Percentiles rank a stretch among this genome's conserved stretches.
These are phyloP conservation scores for Tribolium castaneum DNA, from an alignment of 1,140 invertebrate genomes.

Conservation along the genomic window DNA sequence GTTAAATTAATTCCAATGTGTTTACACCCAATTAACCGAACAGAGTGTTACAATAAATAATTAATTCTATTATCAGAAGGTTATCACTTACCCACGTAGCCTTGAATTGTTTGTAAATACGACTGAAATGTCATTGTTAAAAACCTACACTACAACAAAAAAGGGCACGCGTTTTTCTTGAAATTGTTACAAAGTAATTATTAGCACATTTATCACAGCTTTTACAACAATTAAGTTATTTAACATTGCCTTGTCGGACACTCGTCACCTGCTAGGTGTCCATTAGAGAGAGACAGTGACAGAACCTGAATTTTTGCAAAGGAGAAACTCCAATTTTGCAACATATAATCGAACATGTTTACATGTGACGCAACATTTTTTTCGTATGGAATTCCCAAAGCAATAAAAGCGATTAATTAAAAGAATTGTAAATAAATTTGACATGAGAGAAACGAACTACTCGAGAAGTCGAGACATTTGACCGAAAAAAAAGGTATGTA, in stretches of 20 bases:
- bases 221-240: neutral
- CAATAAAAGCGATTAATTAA: neutral
- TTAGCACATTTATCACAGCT: slow-evolving; percentile 5
- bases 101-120: slow-evolving; percentile 6
- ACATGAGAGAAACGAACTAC: neutral
- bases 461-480: neutral
- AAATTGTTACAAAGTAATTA: neutral
- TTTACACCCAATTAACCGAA: neutral
- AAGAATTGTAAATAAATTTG: neutral
- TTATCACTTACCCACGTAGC: slow-evolving; percentile 8
- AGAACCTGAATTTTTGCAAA: neutral
- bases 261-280: neutral
- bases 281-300: slow-evolving; percentile 7
- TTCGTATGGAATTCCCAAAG: neutral
- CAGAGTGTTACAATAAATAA: neutral
- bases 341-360: neutral
- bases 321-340: neutral
- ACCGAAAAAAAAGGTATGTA: no score
- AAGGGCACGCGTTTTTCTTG: neutral
- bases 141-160: slow-evolving; percentile 10
- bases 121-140: slow-evolving; percentile 25
- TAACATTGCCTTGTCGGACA: neutral
- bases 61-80: neutral
- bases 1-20: neutral
- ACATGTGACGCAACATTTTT: neutral